Evolutionary conservation across 2,797 vertebrate species (phyloP).

Genomic region (Enteromius fasciolatus): DNA sequence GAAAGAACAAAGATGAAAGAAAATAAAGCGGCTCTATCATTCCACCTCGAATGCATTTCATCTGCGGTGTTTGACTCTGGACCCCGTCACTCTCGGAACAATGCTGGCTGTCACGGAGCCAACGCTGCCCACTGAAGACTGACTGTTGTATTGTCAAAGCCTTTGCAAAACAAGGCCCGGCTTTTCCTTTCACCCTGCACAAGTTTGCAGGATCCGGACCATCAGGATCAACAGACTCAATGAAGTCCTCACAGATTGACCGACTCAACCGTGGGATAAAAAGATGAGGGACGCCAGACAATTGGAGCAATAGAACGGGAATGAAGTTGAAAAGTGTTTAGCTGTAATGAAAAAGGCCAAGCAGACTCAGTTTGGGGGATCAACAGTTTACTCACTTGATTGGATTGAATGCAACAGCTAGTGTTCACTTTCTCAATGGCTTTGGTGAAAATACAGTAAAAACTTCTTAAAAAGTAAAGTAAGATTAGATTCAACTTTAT

Average conservation of each 20-base stretch:
- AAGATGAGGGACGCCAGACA: background rate
- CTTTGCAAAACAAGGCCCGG: constrained; percentile 49
- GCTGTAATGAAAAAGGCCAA: background rate
- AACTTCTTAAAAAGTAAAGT: no score
- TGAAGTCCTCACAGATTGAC: constrained; percentile 22
- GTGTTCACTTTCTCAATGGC: background rate
- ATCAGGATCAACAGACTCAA: constrained; percentile 32
- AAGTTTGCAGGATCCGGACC: constrained; percentile 13
- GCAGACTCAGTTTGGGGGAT: background rate
- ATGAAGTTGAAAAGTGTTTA: constrained; percentile 12
- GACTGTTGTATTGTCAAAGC: constrained; percentile 57
- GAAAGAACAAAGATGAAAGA: constrained; percentile 44
- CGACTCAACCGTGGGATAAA: background rate
- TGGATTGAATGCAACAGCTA: background rate
- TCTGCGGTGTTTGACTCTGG: constrained; percentile 20
- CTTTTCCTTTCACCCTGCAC: constrained; percentile 25
- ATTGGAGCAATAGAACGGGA: background rate
- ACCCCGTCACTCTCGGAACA: constrained; percentile 62
- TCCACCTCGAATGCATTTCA: constrained; percentile 64
- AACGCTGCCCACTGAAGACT: constrained; percentile 52
- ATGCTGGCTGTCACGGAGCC: constrained; percentile 57
- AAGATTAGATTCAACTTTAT: no score
- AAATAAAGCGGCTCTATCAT: constrained; percentile 64
- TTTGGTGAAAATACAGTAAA: background rate
- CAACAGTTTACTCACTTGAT: background rate